Evolutionary conservation across 2,888 invertebrate species (phyloP).

Genomic region (Pammene fasciana): DNA sequence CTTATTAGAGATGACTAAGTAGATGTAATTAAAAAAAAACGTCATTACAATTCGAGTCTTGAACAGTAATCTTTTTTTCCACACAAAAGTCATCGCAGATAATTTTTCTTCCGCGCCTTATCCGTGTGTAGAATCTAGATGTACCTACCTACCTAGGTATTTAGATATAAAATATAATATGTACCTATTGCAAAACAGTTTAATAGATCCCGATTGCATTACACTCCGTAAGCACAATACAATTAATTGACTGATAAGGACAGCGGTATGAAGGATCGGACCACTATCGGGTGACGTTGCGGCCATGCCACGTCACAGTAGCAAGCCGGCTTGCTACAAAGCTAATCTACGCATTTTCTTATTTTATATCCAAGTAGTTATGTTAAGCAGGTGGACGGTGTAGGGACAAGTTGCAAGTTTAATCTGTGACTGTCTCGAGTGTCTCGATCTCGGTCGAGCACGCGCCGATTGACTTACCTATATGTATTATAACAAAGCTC

Average conservation of each 20-base stretch:
- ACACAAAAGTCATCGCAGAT: too few species aligned
- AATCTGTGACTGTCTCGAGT: constrained; percentile 8
- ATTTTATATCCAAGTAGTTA: not conserved
- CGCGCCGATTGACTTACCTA: constrained; percentile 8
- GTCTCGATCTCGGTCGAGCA: constrained; percentile 12
- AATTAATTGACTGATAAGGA: constrained; percentile 47
- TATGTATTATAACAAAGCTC: constrained; percentile 6
- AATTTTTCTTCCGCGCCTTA: too few species aligned
- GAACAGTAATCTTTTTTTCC: too few species aligned
- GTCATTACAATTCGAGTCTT: too few species aligned
- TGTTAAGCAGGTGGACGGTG: not conserved
- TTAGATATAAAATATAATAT: too few species aligned
- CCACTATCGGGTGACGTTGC: constrained; percentile 46
- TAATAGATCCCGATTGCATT: constrained; percentile 27
- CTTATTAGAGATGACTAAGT: too few species aligned
- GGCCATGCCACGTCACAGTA: constrained; percentile 46
- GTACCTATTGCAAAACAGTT: constrained; percentile 30
- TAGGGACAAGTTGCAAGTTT: constrained; percentile 3
- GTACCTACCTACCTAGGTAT: too few species aligned
- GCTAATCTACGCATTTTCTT: constrained; percentile 5
- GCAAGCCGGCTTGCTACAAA: not conserved
- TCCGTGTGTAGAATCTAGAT: too few species aligned
- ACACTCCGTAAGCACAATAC: constrained; percentile 25
- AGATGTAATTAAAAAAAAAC: too few species aligned
- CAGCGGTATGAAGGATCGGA: constrained; percentile 48